Base-by-base conservation (phyloP, 2,797 vertebrate species). In the Scolopax rusticola region DNA sequence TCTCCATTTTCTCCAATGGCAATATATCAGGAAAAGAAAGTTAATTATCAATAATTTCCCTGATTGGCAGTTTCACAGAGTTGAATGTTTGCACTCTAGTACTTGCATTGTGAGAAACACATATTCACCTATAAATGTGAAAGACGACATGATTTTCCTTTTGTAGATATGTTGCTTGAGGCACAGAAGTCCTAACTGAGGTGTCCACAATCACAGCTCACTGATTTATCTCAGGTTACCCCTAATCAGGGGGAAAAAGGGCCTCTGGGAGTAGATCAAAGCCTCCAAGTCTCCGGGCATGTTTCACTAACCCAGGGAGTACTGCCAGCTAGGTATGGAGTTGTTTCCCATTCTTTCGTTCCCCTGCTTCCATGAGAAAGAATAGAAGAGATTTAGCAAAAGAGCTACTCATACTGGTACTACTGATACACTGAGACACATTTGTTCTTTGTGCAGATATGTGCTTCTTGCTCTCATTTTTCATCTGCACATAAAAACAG, bases 71-170 rank as follows among this genome's bases (percentile, higher is more conserved):
- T 54, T 83, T 78, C 36, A 24, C 28, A 64, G 19, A 82, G 23
- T 30, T 63, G 30, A 80, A 80, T 45, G 2, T 54, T 77, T 94
- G n/a, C 32, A 64, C 5, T 83, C 12, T 12, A 56, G 10, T 33
- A 70, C 9, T 59, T 1, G 2, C 10, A 60, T 56, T 0, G 0
- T 33, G 12, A 80, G 20, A 82, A 71, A 3, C 18, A 38, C 9
- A 25, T 32, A 54, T 48, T 86, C 14, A 1, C 19, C 28, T 43
- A 21, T 16, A 56, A 77, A 70, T 63, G 56, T 11, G 12, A 70
- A 89, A 91, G 6, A n/a, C 3, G 71, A 17, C 11, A 48, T 4
- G 4, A 16, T 77, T 73, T 88, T 84, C 3, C 4, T 60, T 83
- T 60, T 57, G 5, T 71, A 50, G 19, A 14, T 33, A 15, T 77